Conservation (phyloP, 2,113 vertebrate genomes). For the Macaca nemestrina region DNA sequence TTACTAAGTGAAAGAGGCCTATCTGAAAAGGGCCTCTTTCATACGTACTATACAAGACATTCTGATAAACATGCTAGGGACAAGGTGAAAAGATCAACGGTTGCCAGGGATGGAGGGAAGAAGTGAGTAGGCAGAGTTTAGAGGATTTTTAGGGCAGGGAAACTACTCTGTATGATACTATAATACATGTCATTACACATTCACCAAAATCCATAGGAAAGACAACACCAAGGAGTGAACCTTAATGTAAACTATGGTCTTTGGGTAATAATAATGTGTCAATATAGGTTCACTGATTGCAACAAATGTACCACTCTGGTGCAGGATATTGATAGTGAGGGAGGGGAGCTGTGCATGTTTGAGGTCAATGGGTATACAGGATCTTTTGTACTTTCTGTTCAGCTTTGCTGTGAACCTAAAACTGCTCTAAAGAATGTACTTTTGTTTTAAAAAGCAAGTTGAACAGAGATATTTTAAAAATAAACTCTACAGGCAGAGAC, state of each 20-base stretch:
- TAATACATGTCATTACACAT: not conserved
- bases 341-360: not conserved
- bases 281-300: not conserved
- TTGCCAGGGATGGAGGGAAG: not conserved
- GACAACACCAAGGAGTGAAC: not conserved
- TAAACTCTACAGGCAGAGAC: not conserved
- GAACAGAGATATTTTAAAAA: not conserved
- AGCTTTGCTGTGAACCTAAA: not conserved
- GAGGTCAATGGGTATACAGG: accelerated
- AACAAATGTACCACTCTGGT: not conserved
- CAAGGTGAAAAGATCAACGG: not conserved
- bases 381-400: not conserved
- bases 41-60: not conserved
- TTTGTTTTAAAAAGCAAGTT: not conserved
- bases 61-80: not conserved
- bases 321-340: not conserved
- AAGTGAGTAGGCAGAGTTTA: not conserved
- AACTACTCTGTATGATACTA: not conserved
- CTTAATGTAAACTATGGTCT: not conserved
- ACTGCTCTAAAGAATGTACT: not conserved
- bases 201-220: not conserved
- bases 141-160: not conserved
- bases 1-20: not conserved
- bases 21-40: not conserved
- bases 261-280: not conserved